Evolutionary conservation across 2,888 invertebrate species (phyloP), one percentile per base, ranked within the genome.

Genomic region (Neoascia interrupta): DNA sequence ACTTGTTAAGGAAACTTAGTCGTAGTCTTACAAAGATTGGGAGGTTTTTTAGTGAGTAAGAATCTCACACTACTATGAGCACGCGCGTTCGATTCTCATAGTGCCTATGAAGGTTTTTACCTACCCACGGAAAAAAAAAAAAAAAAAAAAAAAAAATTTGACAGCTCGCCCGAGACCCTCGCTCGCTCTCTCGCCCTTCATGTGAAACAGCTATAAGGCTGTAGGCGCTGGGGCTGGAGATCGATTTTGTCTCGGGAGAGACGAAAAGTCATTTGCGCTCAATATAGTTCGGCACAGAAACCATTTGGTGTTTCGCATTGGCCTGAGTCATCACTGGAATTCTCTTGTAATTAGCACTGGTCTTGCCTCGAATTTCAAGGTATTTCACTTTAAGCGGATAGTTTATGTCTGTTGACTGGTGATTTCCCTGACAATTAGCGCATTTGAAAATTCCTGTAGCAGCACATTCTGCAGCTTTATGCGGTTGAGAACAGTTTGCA

Each of bases 381-480:
- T 39, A 39, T 39, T 54, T 54, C 5, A 53, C 21, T 37, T 37
- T 36, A 39, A 37, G 54, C n/a, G 54, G 54, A 26, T 28, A 54
- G 39, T 37, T 53, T 8, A 21, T 36, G 28, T 54, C 54, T 26
- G 39, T 18, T 5, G 2, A 39, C 16, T 39, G 13, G 6, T 39
- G 39, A 39, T 39, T 39, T 39, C 11, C 39, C 18, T 39, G 39
- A 21, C 37, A 53, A 53, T 53, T 53, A 23, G 53, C 37, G 21
- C 36, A 37, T 36, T 37, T 53, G 21, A 8, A 37, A 37, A 53
- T 53, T 10, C 53, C 53, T 6, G 19, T 10, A 10, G 37, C 53
- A 37, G 36, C 34, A 21, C 51, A 51, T 11, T 34, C 34, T 2
- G 19, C 34, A 51, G 51, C 19, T 19, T 51, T 51, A 19, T 51